Conservation (phyloP, 2,113 vertebrate species). For the Psephotus haematonotus region DNA sequence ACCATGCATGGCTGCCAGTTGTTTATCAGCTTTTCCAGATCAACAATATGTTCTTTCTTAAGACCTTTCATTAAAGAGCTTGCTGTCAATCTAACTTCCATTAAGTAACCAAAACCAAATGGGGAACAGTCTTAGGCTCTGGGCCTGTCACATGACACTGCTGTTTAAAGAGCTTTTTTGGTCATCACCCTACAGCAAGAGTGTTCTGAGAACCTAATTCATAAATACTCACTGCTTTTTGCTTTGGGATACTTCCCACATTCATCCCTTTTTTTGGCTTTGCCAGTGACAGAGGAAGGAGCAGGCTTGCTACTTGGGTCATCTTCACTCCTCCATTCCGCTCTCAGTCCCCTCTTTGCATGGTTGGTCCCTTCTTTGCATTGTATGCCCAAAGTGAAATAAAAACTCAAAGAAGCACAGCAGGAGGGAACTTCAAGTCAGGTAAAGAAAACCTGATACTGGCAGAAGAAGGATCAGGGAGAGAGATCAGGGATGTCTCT, state of each 20-base stretch:
- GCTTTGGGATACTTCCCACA: neutral
- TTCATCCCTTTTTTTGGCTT: neutral
- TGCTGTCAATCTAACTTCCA: conserved; percentile 34
- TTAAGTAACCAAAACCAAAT: conserved; percentile 63
- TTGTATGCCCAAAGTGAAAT: neutral
- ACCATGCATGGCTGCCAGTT: conserved; percentile 40
- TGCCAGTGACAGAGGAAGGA: neutral
- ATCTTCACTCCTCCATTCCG: neutral
- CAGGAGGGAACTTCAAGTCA: neutral
- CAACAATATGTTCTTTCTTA: conserved; percentile 68
- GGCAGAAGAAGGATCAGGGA: neutral
- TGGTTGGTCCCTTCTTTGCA: neutral
- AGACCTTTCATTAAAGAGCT: conserved; percentile 23
- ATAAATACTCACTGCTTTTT: conserved; percentile 21
- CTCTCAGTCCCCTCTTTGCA: neutral
- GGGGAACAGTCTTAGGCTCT: conserved; percentile 13
- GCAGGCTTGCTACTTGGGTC: neutral
- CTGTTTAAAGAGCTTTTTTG: conserved; percentile 43
- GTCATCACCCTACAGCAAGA: conserved; percentile 32
- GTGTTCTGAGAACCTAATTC: conserved; percentile 22
- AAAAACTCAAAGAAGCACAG: neutral
- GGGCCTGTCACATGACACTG: neutral
- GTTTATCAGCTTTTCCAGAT: conserved; percentile 60
- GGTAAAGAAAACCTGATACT: neutral
- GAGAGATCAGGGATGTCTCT: neutral